Conservation (phyloP, 2,888 invertebrate genomes). For the Torymus texanus region DNA sequence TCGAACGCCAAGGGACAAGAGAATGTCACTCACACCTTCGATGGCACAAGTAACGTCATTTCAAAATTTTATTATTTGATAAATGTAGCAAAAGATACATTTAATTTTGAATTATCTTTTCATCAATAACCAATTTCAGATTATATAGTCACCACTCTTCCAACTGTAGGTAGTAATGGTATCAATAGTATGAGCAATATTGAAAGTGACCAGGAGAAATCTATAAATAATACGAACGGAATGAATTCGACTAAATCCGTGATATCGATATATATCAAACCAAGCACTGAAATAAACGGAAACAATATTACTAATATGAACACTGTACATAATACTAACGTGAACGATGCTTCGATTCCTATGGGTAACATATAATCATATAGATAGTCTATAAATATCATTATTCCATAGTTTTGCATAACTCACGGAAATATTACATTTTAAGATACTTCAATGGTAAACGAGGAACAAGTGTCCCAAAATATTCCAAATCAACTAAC, state of each 20-base stretch:
- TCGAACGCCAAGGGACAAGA: not conserved
- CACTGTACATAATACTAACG: conserved; percentile 6
- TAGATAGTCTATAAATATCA: not conserved
- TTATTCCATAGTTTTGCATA: not conserved
- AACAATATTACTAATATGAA: conserved; percentile 14
- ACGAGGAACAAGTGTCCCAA: conserved; percentile 8
- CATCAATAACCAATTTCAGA: too few species aligned
- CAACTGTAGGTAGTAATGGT: not conserved
- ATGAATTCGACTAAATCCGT: conserved; percentile 11
- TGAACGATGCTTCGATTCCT: not conserved
- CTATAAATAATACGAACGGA: not conserved
- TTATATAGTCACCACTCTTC: too few species aligned
- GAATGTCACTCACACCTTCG: not conserved
- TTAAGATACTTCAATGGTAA: conserved; percentile 6
- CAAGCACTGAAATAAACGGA: conserved; percentile 9
- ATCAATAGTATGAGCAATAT: not conserved
- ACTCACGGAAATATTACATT: not conserved
- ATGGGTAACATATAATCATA: conserved; percentile 5
- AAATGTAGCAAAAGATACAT: too few species aligned
- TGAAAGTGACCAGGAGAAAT: not conserved
- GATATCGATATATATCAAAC: conserved; percentile 37
- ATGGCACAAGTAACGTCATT: conserved; percentile 23
- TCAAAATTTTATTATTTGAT: not conserved
- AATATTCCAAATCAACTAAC: conserved; percentile 24
- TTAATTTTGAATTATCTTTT: too few species aligned